Evolutionary conservation across 2,113 vertebrate species (phyloP), one percentile per base, ranked within the genome.

Genomic region (Nycticryphes semicollaris): DNA sequence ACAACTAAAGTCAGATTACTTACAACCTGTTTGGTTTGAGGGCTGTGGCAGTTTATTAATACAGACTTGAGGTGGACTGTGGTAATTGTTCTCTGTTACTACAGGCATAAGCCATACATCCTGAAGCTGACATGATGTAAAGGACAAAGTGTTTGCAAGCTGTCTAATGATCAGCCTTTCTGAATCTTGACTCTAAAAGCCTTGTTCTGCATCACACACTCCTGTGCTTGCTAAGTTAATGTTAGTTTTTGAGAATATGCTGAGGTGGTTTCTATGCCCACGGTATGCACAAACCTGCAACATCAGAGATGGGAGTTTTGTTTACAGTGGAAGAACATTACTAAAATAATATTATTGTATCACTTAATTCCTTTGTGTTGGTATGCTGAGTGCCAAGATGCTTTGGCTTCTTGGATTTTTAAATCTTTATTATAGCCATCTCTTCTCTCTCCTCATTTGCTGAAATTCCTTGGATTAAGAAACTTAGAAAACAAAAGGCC

Each of bases 21-120:
- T 87, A 45, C 37, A 93, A 31, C 4, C 28, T 60, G 3, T 72
- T 50, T 69, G n/a, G 7, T 87, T 43, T 77, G 64, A 80, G 77
- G 43, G 27, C 23, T 51, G 51, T 59, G 50, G 18, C 23, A 72
- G 16, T 89, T 62, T 92, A 92, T 94, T 84, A 75, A 87, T 39
- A 31, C 35, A 83, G 64, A 16, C 21, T 48, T 56, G 53, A 72
- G 62, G 48, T 64, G 24, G 35, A 37, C 59, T 64, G 23, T 62
- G 79, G 12, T 41, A 64, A 51, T 64, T 51, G 35, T 21, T 91
- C 48, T 84, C 0, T 2, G 21, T 31, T 68, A 39, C 60, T 33
- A 5, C 15, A 72, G 25, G 15, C 37, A 33, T 72, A 76, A 90
- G 7, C 11, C n/a, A 33, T n/a, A 37, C 0, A 0, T 68, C 82